Evolutionary conservation across 2,113 vertebrate species (phyloP), one percentile per base, ranked within the genome.

Genomic region (Zosterops pallidus): DNA sequence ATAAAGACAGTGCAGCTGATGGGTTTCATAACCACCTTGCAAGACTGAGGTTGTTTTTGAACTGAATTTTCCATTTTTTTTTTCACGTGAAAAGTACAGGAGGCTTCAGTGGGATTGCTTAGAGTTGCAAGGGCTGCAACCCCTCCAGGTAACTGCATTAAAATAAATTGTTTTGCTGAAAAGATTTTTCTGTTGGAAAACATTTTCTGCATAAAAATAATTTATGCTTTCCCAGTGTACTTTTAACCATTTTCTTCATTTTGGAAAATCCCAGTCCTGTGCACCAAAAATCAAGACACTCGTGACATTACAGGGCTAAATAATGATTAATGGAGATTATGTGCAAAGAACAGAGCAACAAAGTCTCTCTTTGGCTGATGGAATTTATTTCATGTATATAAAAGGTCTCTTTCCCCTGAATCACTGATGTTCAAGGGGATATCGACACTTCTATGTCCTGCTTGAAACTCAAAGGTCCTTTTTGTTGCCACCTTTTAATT

Each of bases 391-490:
- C 80, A 91, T 81, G 52, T 82, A 5, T 87, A 41, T 83, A 29
- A 93, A 93, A 94, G 37, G 11, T 55, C 41, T 93, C 23, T 91
- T 88, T 92, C 86, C 39, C 57, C 52, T 41, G 55, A 78, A 50
- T 47, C 64, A 44, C 74, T 85, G 90, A 94, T 82, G 50, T 97
- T 95, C 79, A 95, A 92, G 87, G 55, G 63, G 64, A 71, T 77
- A 47, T 47, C 14, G 50, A 39, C 55, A 35, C 80, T 91, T 91
- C 92, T 84, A 0, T 63, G 63, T 64, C 41, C 44, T 71, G 52
- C 69, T 67, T 87, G 81, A 81, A 95, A 86, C 28, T 8, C 76
- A 91, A 94, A 93, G 46, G 35, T 83, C 64, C 14, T 79, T 88
- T 95, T 81, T 87, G 56, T 63, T 82, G 50, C n/a, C 65, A 37